Evolutionary conservation across 2,888 invertebrate species (phyloP), one percentile per base, ranked within the genome.

Genomic region (Lapara coniferarum): DNA sequence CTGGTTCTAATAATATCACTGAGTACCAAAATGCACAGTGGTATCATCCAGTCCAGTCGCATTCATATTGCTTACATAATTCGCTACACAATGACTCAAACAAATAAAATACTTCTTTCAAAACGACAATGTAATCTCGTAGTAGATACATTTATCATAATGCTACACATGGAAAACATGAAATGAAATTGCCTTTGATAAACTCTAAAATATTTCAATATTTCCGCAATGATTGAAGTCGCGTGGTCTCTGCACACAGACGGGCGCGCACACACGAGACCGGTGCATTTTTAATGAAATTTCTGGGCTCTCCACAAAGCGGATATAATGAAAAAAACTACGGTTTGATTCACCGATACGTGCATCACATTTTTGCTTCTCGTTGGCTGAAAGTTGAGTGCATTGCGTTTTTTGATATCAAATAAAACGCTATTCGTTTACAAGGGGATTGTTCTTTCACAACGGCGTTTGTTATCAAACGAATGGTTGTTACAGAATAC

Each of bases 201-300:
- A 46, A 16, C 12, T 46, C n/a, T 12, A 19, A 49, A 57, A 57
- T 69, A 72, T 69, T 72, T 68, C 66, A 70, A 69, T 57, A 67
- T 46, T 16, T 59, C 59, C 72, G 69, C 72, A 78, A 67, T 63
- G 66, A 37, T 66, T 57, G 67, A 55, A 63, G 69, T 72, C 19
- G 63, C 19, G 63, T 46, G 63, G 63, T 55, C 63, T 6, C 8
- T 19, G 12, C 59, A 44, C 59, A 19, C 14, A 57, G 57, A 57
- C 57, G 13, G 16, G 12, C 57, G 55, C 68, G 75, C 74, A 49
- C 63, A 63, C 63, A 49, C 63, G 13, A 19, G 19, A 12, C 75
- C 79, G 79, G 81, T 84, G 86, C 81, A 85, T 85, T 89, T 85
- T 89, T 89, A 89, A 90, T 90, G 87, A 89, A 90, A 90, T 90